A percentile compares a stretch with the other conserved stretches of the same genome.
These are phyloP conservation scores for Patella pellucida DNA, from an alignment of 2,888 invertebrate genomes.

Conservation along the genomic window DNA sequence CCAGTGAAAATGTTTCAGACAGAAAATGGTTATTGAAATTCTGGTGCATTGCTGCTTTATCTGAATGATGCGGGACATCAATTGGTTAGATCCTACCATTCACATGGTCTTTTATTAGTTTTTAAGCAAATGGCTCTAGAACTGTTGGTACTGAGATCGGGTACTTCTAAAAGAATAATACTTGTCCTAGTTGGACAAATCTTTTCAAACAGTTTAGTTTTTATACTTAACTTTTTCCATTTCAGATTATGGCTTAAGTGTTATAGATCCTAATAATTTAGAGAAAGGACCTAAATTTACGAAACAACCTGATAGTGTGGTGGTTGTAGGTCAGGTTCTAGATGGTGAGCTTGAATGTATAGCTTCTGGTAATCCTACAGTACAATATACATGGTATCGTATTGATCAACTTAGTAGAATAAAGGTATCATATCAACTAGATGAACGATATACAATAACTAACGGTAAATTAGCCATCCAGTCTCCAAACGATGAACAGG, in stretches of 20 bases:
- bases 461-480: conserved; percentile 92
- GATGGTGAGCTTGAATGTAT: conserved; percentile 66
- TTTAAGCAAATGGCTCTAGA: no score
- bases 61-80: no score
- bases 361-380: conserved; percentile 84
- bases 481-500: conserved; percentile 81
- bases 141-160: no score
- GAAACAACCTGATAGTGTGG: conserved; percentile 86
- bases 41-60: no score
- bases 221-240: background rate
- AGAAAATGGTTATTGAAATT: no score
- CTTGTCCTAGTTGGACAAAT: no score
- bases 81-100: no score
- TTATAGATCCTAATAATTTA: conserved; percentile 82
- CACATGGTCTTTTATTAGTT: no score
- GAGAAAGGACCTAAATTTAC: conserved; percentile 91
- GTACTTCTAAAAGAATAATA: no score
- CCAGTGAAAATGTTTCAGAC: no score
- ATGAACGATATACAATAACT: conserved; percentile 80
- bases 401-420: conserved; percentile 24
- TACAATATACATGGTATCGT: conserved; percentile 89
- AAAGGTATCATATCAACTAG: conserved; percentile 20
- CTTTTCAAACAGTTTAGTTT: no score
- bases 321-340: conserved; percentile 80
- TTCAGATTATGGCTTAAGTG: conserved; percentile 28